phyloP scores from a whole-genome alignment of 2,797 vertebrate genomes.

The Microhierax caerulescens region DNA sequence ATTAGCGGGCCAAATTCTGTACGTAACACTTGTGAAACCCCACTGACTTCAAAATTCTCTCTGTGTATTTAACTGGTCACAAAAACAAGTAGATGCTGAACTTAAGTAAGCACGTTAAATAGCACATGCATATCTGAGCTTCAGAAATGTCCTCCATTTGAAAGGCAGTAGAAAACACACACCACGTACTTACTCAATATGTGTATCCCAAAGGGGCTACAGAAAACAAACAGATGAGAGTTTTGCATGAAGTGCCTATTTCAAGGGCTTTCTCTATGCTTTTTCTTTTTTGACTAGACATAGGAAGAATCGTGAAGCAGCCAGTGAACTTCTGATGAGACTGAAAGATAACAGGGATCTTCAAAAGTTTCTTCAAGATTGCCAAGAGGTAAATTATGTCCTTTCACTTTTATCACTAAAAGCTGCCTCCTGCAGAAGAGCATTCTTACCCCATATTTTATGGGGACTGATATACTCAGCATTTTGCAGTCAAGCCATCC shows the following conservation, averaged over 20 bases:
- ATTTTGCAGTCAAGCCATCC: neutral
- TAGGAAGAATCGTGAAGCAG: constrained; percentile 84
- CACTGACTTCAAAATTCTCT: neutral
- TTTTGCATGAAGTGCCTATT: neutral
- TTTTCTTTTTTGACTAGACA: constrained; percentile 66
- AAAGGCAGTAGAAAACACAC: neutral
- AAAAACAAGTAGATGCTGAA: neutral
- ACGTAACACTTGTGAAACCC: neutral
- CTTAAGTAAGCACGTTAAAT: neutral
- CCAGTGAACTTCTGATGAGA: constrained; percentile 89
- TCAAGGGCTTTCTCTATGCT: neutral
- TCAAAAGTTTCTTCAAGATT: constrained; percentile 97
- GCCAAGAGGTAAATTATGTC: constrained; percentile 86
- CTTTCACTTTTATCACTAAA: neutral
- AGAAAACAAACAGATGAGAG: neutral
- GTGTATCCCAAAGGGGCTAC: neutral
- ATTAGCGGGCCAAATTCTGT: neutral
- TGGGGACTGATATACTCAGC: neutral
- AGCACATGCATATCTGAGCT: neutral
- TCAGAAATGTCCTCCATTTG: neutral
- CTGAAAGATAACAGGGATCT: constrained; percentile 97
- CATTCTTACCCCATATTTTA: neutral
- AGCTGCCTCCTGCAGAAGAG: neutral
- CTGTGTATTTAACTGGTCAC: neutral
- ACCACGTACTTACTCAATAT: neutral